phyloP scores from a whole-genome alignment of 2,797 vertebrate species.

The Thaleichthys pacificus region DNA sequence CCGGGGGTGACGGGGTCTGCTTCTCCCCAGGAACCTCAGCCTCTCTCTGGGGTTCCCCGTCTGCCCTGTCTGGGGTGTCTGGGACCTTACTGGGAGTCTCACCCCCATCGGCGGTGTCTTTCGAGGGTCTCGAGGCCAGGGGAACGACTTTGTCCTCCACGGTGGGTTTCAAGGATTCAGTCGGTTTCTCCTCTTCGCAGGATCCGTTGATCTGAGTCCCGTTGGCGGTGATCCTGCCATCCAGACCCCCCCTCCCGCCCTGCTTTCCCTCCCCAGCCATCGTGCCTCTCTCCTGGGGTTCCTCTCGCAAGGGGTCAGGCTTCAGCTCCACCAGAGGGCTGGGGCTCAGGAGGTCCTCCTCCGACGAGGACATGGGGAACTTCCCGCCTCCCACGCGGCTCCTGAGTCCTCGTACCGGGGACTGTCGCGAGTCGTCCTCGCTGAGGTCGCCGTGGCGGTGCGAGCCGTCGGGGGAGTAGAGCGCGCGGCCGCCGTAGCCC shows the following conservation, averaged over 20 bases:
- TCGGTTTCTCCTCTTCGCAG: conserved; percentile 58
- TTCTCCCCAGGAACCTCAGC: conserved; percentile 44
- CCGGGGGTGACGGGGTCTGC: conserved; percentile 36
- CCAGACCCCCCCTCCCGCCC: conserved; percentile 19
- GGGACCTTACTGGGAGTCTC: conserved; percentile 44
- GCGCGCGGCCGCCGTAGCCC: conserved; percentile 67
- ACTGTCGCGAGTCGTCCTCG: conserved; percentile 78
- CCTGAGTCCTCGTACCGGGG: conserved; percentile 64
- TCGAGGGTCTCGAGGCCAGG: conserved; percentile 45
- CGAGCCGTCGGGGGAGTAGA: conserved; percentile 81
- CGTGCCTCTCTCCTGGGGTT: conserved; percentile 54
- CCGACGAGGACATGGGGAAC: conserved; percentile 70
- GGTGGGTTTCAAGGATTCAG: conserved; percentile 40
- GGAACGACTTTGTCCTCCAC: conserved; percentile 44
- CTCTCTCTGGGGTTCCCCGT: conserved; percentile 48
- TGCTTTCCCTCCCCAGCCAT: conserved; percentile 6
- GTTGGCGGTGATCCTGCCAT: conserved; percentile 45
- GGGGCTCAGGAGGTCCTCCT: conserved; percentile 75
- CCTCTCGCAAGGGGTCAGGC: conserved; percentile 35
- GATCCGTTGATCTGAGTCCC: conserved; percentile 64
- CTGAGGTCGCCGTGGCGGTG: conserved; percentile 72
- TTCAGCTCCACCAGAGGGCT: conserved; percentile 58
- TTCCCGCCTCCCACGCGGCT: conserved; percentile 63
- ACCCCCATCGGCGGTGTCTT: conserved; percentile 44
- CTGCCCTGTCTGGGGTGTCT: conserved; percentile 30